Conservation (phyloP, 2,797 vertebrate genomes). For the Poecile montanus region DNA sequence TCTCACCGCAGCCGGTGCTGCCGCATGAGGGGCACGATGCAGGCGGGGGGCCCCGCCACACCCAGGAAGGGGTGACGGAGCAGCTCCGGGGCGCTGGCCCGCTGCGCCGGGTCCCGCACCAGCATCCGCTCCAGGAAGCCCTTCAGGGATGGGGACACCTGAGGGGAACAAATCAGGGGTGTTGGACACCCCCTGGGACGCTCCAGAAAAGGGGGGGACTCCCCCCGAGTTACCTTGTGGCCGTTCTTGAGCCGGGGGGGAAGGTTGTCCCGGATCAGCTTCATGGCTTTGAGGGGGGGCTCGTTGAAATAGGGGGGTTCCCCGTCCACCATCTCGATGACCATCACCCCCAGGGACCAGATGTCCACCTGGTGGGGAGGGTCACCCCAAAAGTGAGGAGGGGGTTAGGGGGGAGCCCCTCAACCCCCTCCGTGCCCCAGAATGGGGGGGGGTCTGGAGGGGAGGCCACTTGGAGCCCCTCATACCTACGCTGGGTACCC, state of each 20-base stretch:
- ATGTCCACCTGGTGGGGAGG: slow-evolving; percentile 85
- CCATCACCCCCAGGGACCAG: slow-evolving; percentile 97
- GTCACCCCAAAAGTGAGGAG: background rate
- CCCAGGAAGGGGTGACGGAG: background rate
- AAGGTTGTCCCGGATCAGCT: slow-evolving; percentile 96
- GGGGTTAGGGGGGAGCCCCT: too few species aligned
- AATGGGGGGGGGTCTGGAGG: too few species aligned
- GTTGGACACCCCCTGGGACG: rapidly evolving
- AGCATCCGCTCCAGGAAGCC: slow-evolving; percentile 77
- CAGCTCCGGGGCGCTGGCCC: background rate
- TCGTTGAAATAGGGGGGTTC: slow-evolving; percentile 97
- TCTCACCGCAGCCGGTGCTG: background rate
- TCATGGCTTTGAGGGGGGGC: slow-evolving; percentile 96
- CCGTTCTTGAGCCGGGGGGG: slow-evolving; percentile 93
- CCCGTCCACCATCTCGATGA: slow-evolving; percentile 97
- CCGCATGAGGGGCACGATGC: background rate
- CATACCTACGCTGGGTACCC: too few species aligned
- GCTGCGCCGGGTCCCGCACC: background rate
- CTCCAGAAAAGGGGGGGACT: rapidly evolving
- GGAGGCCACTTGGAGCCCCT: background rate
- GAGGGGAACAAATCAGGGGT: rapidly evolving
- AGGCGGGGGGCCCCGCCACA: background rate
- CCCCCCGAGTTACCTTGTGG: slow-evolving; percentile 83
- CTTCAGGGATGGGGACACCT: slow-evolving; percentile 92
- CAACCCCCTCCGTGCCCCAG: background rate